Percentiles rank a stretch among this genome's conserved stretches.
These are phyloP conservation scores for Tetrax tetrax DNA, from an alignment of 2,113 vertebrate species.

Conservation along the genomic window DNA sequence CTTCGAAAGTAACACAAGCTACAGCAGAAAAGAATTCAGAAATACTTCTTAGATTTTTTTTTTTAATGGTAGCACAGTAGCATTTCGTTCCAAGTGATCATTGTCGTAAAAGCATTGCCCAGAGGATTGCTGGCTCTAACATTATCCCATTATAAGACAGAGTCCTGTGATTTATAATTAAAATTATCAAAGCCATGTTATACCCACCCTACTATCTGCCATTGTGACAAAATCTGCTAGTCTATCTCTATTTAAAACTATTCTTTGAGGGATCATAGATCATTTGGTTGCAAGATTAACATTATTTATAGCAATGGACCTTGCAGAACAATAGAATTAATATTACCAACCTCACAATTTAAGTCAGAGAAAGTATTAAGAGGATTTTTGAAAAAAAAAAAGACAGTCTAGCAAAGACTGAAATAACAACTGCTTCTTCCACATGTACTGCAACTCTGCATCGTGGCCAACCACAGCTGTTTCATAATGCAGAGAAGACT, in stretches of 20 bases:
- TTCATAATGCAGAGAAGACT: neutral
- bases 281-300: neutral
- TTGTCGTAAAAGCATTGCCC: neutral
- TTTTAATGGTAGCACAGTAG: neutral
- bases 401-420: neutral
- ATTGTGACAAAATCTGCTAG: neutral
- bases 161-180: neutral
- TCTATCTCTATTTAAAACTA: slow-evolving; percentile 8
- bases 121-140: neutral
- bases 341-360: neutral
- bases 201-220: neutral
- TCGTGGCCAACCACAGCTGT: neutral
- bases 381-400: neutral
- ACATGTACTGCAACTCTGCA: neutral
- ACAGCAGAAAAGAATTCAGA: neutral
- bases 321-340: neutral
- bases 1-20: neutral
- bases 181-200: neutral
- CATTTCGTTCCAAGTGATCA: neutral
- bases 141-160: neutral
- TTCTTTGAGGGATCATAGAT: neutral
- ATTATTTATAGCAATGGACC: neutral
- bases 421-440: neutral
- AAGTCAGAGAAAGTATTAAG: neutral
- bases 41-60: neutral